Evolutionary conservation across 2,797 vertebrate species (phyloP).

Genomic region (Merluccius polli): DNA sequence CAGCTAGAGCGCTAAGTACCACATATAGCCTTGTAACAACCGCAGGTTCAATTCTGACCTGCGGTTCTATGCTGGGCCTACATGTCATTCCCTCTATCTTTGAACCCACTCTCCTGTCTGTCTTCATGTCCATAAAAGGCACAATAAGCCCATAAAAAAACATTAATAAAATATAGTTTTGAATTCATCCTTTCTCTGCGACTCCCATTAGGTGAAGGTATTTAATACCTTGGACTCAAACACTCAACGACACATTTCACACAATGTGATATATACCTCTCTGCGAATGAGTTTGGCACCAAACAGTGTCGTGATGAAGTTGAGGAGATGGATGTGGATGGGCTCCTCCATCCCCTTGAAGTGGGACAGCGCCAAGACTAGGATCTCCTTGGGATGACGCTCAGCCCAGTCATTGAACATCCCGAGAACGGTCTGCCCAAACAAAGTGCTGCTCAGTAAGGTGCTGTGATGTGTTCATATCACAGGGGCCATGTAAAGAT

Average conservation of each 20-base stretch:
- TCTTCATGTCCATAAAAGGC: neutral
- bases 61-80: too few relatives aligned
- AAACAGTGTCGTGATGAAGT: constrained; percentile 48
- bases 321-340: constrained; percentile 47
- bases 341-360: constrained; percentile 35
- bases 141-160: neutral
- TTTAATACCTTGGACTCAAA: neutral
- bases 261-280: constrained; percentile 6
- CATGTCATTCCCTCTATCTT: neutral
- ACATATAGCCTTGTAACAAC: too few relatives aligned
- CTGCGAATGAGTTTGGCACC: constrained; percentile 30
- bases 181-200: neutral
- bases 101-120: too few relatives aligned
- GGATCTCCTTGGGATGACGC: constrained; percentile 48
- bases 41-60: too few relatives aligned
- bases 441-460: neutral
- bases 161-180: neutral
- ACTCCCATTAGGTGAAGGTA: neutral
- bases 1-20: too few relatives aligned
- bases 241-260: neutral
- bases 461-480: too few relatives aligned
- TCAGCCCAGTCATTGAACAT: constrained; percentile 45
- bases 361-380: constrained; percentile 55
- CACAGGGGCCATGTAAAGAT: neutral
- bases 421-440: constrained; percentile 43